These are phyloP conservation scores for Desmophyllum pertusum DNA, from an alignment of 92 coral and sea anemone genomes.

Conservation along the genomic window DNA sequence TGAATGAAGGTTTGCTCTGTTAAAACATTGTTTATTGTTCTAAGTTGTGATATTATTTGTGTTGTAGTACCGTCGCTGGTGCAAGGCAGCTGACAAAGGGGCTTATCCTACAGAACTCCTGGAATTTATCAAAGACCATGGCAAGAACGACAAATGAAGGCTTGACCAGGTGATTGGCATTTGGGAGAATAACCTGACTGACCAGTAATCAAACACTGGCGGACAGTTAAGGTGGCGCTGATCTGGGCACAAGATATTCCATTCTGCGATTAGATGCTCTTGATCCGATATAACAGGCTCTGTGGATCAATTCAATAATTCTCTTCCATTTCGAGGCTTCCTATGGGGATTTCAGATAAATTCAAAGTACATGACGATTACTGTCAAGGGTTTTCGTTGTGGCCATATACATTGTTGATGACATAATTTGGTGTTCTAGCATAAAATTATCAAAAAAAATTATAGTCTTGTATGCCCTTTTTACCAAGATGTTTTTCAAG, in stretches of 20 bases:
- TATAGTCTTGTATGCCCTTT: neutral
- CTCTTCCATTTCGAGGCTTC: neutral
- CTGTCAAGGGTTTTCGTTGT: neutral
- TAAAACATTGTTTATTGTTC: neutral
- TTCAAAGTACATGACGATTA: neutral
- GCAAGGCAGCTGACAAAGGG: constrained; percentile 87
- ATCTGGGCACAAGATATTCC: neutral
- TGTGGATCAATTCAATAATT: neutral
- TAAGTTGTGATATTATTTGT: neutral
- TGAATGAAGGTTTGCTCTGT: neutral
- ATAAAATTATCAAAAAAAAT: neutral
- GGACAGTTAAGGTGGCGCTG: neutral
- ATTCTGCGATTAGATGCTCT: neutral
- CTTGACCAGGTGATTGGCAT: neutral
- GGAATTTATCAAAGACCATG: constrained; percentile 72
- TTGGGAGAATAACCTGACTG: neutral
- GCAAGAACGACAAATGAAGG: neutral
- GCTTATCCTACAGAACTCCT: constrained; percentile 79
- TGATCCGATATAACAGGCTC: neutral
- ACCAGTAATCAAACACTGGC: neutral
- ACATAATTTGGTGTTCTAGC: neutral
- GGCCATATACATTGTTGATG: neutral
- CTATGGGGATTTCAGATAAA: neutral
- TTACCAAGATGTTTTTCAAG: neutral
- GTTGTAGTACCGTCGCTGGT: constrained; percentile 82